Percentiles rank a stretch among this genome's conserved stretches.
Conservation (phyloP, 2,888 invertebrate species). For the Arge pagana region DNA sequence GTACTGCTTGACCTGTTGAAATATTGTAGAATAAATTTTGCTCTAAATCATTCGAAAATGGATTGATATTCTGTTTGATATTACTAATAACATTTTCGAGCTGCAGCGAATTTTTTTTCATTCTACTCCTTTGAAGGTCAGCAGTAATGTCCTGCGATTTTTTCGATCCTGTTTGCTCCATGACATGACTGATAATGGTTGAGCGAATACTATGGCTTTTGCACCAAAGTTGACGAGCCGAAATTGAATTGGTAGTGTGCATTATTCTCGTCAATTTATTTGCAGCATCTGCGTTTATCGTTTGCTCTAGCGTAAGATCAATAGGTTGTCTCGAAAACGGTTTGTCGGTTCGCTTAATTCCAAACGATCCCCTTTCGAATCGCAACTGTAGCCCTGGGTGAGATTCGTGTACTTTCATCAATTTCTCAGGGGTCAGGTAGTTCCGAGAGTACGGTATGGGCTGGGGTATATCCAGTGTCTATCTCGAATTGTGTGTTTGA, state of each 20-base stretch:
- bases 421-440: constrained; percentile 30
- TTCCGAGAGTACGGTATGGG: not conserved
- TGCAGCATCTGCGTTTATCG: constrained; percentile 46
- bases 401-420: constrained; percentile 39
- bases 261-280: constrained; percentile 35
- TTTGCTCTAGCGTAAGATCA: constrained; percentile 47
- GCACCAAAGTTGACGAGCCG: constrained; percentile 1
- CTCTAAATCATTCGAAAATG: constrained; percentile 21
- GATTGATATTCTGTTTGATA: constrained; percentile 1
- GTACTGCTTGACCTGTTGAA: not conserved
- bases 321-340: constrained; percentile 44
- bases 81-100: not conserved
- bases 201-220: constrained; percentile 5
- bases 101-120: not conserved
- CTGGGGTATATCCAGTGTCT: not conserved
- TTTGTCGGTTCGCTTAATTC: constrained; percentile 40
- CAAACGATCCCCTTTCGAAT: constrained; percentile 38
- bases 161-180: not conserved
- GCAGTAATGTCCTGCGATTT: constrained; percentile 7
- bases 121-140: not conserved
- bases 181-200: not conserved
- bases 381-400: constrained; percentile 37
- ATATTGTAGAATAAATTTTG: constrained; percentile 5
- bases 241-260: constrained; percentile 4
- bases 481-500: constrained; percentile 16